Evolutionary conservation across 1,140 invertebrate genomes (phyloP), one percentile per base, ranked within the genome.

Genomic region (Apis dorsata): DNA sequence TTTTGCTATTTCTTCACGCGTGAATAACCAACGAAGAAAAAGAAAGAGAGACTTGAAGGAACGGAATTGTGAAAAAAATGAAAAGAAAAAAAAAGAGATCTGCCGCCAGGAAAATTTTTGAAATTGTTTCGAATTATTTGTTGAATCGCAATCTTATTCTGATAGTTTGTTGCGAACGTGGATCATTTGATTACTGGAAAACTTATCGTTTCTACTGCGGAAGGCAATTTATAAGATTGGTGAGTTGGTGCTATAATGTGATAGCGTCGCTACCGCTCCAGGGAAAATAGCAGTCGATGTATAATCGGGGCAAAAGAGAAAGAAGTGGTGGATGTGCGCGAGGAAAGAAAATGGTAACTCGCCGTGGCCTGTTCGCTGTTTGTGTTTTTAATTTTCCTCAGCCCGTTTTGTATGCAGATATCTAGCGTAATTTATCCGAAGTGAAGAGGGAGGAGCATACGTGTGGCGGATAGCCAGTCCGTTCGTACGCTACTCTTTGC

Each of bases 371-470:
- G 71, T 68, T 84, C 68, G 83, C 83, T 90, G 90, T 91, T 91
- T 90, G 90, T 90, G 87, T 90, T 91, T 91, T 91, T 91, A 90
- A 91, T 91, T 91, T 91, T 91, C 87, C 87, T 44, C 71, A 66
- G 82, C 24, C 86, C 88, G 90, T 90, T 91, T 90, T 91, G 89
- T 91, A 91, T 91, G 90, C 90, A 90, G 90, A 90, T 91, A 91
- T 90, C 90, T 90, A 85, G 89, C 85, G 90, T 90, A 90, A 91
- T 91, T 91, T 90, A 91, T 90, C 88, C 87, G 79, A 28, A 84
- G 51, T 44, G 10, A 57, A 9, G 24, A 10, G 79, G 79, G 73
- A 85, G 84, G 74, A 62, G 81, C 78, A 72, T 88, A 89, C 88
- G 90, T 88, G 86, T 89, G 89, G 89, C 90, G 85, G 87, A 66